A percentile compares a stretch with the other conserved stretches of the same genome.
Evolutionary conservation across 2,797 vertebrate genomes (phyloP).

Genomic region (Parauchenoglanis punctatus): DNA sequence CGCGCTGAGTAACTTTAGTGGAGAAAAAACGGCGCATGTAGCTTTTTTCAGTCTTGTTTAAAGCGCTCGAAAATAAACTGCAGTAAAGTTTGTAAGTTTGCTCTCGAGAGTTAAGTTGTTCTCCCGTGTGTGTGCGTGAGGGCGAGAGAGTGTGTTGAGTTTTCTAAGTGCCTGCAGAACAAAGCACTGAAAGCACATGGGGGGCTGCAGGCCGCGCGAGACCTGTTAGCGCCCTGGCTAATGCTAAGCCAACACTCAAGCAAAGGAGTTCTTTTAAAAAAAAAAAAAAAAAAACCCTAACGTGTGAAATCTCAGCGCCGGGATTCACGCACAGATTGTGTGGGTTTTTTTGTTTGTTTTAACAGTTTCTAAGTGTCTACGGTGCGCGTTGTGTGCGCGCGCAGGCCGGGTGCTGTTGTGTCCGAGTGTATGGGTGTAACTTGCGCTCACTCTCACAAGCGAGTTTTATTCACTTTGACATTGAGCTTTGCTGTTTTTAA

Average conservation of each 20-base stretch:
- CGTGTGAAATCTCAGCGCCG: background rate
- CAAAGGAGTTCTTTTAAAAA: background rate
- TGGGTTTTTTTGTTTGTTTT: background rate
- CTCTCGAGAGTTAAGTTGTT: background rate
- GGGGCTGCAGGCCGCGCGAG: slow-evolving; percentile 73
- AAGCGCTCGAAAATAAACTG: background rate
- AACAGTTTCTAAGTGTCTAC: background rate
- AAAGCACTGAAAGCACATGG: slow-evolving; percentile 88
- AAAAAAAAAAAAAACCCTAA: no score
- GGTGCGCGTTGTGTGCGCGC: background rate
- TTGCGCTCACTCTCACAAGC: background rate
- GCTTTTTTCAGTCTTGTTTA: background rate
- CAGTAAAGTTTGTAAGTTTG: slow-evolving; percentile 1
- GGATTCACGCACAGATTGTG: background rate
- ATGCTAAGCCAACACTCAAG: slow-evolving; percentile 25
- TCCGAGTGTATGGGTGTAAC: background rate
- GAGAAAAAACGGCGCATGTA: background rate
- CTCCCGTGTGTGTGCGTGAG: background rate
- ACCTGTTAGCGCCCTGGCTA: slow-evolving; percentile 57
- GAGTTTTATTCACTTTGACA: background rate
- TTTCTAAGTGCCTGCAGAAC: slow-evolving; percentile 78
- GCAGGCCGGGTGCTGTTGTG: background rate
- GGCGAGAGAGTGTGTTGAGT: slow-evolving; percentile 45
- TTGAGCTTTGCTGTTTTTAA: rapidly evolving
- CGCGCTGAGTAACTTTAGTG: background rate